Base-by-base conservation (phyloP, 2,113 vertebrate genomes). In the Ginglymostoma cirratum region DNA sequence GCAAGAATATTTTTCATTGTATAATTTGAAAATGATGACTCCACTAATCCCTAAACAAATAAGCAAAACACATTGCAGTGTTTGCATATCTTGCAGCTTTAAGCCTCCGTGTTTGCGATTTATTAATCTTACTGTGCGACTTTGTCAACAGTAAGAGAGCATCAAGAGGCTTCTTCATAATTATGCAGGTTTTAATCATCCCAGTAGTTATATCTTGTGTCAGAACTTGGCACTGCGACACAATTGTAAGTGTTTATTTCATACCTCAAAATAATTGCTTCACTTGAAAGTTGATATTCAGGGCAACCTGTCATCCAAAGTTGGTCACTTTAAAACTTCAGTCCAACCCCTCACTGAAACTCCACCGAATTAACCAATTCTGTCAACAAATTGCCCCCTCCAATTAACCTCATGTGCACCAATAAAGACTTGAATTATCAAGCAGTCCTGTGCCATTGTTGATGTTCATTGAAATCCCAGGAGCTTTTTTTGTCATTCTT, bases 51-150 rank as follows among this genome's bases (percentile, higher is more conserved):
- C 34, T n/a, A 92, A 65, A 92, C 87, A 65, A 83, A 42, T 83
- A 42, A 83, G 42, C 38, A 83, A 42, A 83, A 92, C 55, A 89
- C 45, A 92, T 55, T 92, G 52, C 14, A 30, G 19, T n/a, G 55
- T 92, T 92, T 92, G 87, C 87, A 65, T 92, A n/a, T 92, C 52
- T 92, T 19, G 87, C 52, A 92, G 52, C 14, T 61, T 65, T 65
- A 65, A 92, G 14, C 55, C 34, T 30, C 3, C 1, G 30, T 90
- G 52, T 30, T 90, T 61, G 87, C 65, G 52, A 92, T 92, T 65
- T 61, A 90, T 90, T 90, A 90, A 65, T 92, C 52, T 65, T 92
- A 61, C 30, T 17, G n/a, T 5, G 55, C 30, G n/a, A 92, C 52
- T 61, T n/a, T 92, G 52, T 55, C 52, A 92, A 65, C 4, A 92